A percentile compares a stretch with the other conserved stretches of the same genome.
phyloP scores from a whole-genome alignment of 2,113 vertebrate genomes.

The Perognathus longimembris region DNA sequence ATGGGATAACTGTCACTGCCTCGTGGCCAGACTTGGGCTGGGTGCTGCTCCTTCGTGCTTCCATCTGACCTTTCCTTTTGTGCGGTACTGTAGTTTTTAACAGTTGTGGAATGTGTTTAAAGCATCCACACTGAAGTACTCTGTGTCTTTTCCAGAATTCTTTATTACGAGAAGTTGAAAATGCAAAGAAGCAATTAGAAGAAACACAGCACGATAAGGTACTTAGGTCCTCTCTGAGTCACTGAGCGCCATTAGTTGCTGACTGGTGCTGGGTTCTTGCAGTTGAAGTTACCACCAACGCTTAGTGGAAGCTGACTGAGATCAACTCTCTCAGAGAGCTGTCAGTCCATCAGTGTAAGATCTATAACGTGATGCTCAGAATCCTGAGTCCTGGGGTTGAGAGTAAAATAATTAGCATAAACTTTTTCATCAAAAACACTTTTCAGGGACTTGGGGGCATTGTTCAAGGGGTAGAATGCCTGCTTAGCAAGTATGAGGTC shows the following conservation, averaged over 20 bases:
- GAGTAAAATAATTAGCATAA: fast-evolving
- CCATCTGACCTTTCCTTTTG: fast-evolving
- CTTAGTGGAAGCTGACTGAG: neutral
- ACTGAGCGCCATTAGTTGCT: fast-evolving
- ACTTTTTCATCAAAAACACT: neutral
- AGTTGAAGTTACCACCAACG: fast-evolving
- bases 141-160: slow-evolving; percentile 88
- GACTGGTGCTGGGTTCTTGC: fast-evolving
- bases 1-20: fast-evolving
- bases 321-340: fast-evolving
- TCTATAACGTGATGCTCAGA: fast-evolving
- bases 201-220: slow-evolving; percentile 98
- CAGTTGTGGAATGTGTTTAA: neutral
- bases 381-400: neutral
- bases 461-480: too few relatives aligned
- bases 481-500: too few relatives aligned
- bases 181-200: slow-evolving; percentile 95
- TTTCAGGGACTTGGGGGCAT: too few relatives aligned
- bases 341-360: fast-evolving
- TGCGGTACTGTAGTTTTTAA: neutral
- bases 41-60: fast-evolving
- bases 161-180: slow-evolving; percentile 95
- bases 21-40: fast-evolving
- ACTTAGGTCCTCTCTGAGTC: neutral
- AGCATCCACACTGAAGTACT: neutral